Percentiles rank a stretch among this genome's conserved stretches.
Conservation (phyloP, 2,113 vertebrate species). For the Lophura nycthemera region DNA sequence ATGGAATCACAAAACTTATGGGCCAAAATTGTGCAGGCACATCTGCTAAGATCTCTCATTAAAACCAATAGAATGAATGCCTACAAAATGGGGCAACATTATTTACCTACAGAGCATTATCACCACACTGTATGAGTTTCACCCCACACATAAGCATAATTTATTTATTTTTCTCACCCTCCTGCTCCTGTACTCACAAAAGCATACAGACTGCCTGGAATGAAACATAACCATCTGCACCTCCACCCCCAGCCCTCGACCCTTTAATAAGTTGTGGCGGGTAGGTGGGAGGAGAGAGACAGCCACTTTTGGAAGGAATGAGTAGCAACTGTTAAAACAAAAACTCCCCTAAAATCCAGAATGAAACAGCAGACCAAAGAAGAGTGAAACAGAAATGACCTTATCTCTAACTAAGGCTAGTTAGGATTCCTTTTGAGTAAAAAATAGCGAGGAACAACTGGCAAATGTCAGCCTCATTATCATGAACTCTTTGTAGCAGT, state of each 20-base stretch:
- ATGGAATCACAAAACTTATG: background rate
- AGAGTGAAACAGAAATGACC: constrained; percentile 39
- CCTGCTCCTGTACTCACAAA: background rate
- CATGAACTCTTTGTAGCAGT: constrained; percentile 36
- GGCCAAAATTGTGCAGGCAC: background rate
- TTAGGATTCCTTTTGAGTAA: constrained; percentile 66
- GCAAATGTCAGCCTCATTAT: constrained; percentile 67
- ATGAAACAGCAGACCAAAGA: background rate
- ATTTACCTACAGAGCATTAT: fast-evolving
- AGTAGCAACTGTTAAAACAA: constrained; percentile 70
- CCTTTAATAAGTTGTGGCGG: background rate
- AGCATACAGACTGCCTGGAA: background rate
- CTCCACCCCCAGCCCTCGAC: background rate
- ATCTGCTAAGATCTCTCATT: too few species aligned
- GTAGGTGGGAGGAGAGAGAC: background rate
- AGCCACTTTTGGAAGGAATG: background rate
- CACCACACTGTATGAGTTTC: background rate
- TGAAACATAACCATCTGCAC: background rate
- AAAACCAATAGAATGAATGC: fast-evolving
- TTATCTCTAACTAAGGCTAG: constrained; percentile 35
- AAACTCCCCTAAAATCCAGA: constrained; percentile 23
- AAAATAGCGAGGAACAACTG: constrained; percentile 74
- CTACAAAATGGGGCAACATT: background rate
- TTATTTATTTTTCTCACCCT: background rate
- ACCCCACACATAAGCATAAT: background rate